These are phyloP conservation scores for Thalassarche chlororhynchos DNA, from an alignment of 2,113 vertebrate species.

Conservation along the genomic window DNA sequence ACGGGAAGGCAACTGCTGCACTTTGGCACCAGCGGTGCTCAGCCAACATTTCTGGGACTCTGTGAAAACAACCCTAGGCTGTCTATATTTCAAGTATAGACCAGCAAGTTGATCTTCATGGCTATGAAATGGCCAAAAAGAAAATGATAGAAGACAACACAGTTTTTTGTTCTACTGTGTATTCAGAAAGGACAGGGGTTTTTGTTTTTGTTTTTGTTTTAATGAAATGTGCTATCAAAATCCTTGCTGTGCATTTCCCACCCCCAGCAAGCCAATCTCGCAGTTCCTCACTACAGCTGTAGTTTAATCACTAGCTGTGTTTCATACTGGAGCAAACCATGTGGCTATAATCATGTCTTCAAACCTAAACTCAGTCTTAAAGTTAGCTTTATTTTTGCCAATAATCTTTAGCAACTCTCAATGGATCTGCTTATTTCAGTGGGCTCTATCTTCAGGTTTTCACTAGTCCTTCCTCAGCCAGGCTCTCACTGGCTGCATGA, in stretches of 20 bases:
- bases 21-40: accelerated
- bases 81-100: background rate
- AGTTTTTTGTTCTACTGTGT: background rate
- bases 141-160: background rate
- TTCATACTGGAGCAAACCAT: background rate
- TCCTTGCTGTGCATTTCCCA: background rate
- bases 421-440: background rate
- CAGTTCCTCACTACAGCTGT: background rate
- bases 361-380: background rate
- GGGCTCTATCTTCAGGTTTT: background rate
- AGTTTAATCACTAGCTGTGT: background rate
- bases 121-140: background rate
- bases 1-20: background rate
- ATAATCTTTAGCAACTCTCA: background rate
- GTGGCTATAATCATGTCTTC: background rate
- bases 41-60: background rate
- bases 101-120: background rate
- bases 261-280: background rate
- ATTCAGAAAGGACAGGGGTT: background rate
- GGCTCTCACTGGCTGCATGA: background rate
- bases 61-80: background rate
- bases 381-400: background rate
- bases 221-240: background rate
- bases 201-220: background rate
- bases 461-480: background rate